Evolutionary conservation across 2,888 invertebrate genomes (phyloP), one percentile per base, ranked within the genome.

Genomic region (Euplexia lucipara): DNA sequence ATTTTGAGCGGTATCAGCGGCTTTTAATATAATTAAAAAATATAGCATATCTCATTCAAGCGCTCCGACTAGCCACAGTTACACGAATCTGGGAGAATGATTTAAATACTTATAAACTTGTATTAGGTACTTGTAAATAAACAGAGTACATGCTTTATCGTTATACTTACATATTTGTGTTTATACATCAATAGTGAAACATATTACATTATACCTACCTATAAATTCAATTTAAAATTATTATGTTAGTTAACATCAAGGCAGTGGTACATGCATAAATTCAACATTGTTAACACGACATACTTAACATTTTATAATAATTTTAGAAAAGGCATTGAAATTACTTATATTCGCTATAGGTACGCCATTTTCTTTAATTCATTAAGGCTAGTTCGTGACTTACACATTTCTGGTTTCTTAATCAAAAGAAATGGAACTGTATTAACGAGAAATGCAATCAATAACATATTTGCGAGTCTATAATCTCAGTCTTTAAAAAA

Each of bases 261-360:
- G 92, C 92, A 93, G 92, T 92, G 91, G 88, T 91, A 87, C 84
- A 89, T 88, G 88, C 88, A 88, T 87, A 87, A 85, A 84, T 86
- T 86, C 83, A 87, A 89, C 86, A 83, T 82, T 81, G 71, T 86
- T 84, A 85, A 82, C 77, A 85, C 83, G 82, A 87, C 70, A 78
- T 82, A 83, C 78, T 82, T 84, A 86, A 81, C 80, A 82, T 67
- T 85, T 82, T 83, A 82, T 79, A 82, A 82, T 84, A 77, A 80
- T 80, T 86, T 81, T 83, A 77, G 79, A 85, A 84, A 81, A 81
- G 81, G 85, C 85, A 80, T 78, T 80, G 67, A 78, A 78, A 58
- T 78, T 79, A 81, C 64, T 78, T 59, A 70, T 71, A 73, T 64
- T 70, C 47, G 52, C 62, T 74, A 56, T 70, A 70, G 47, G 42